Conservation (phyloP, 2,797 vertebrate species). For the Psittacula echo region DNA sequence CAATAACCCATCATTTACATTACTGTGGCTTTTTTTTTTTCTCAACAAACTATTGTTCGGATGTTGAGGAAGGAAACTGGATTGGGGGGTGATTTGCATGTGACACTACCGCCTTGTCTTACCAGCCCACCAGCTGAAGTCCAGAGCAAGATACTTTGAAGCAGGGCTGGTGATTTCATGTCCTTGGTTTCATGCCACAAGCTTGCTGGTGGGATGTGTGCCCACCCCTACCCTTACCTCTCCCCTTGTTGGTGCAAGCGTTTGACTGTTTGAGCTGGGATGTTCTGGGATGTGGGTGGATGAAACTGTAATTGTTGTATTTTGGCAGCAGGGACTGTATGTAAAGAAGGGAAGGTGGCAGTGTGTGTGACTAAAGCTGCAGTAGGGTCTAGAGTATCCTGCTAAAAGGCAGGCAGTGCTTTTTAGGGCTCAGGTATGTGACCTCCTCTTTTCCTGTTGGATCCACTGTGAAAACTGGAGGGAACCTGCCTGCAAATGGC, state of each 20-base stretch:
- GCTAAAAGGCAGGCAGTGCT: conserved; percentile 34
- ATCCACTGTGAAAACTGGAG: conserved; percentile 11
- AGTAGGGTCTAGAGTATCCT: conserved; percentile 36
- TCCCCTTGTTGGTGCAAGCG: background rate
- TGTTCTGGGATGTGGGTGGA: conserved; percentile 5
- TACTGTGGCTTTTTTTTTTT: background rate
- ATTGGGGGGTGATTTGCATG: background rate
- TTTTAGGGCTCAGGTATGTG: conserved; percentile 9
- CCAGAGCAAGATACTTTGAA: background rate
- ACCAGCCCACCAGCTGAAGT: background rate
- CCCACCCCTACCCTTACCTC: background rate
- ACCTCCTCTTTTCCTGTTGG: conserved; percentile 24
- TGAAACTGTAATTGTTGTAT: background rate
- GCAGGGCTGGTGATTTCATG: background rate
- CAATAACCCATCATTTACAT: conserved; percentile 25
- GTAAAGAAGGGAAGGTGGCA: conserved; percentile 53
- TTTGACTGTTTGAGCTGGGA: background rate
- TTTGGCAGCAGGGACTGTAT: conserved; percentile 60
- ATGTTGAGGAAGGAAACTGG: background rate
- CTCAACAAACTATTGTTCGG: background rate
- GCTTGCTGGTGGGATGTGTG: background rate
- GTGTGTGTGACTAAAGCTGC: conserved; percentile 60
- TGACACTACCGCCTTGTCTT: background rate
- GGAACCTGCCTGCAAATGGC: conserved; percentile 1
- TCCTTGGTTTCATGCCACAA: background rate